phyloP scores from a whole-genome alignment of 2,888 invertebrate genomes.

The Epistrophe grossulariae region DNA sequence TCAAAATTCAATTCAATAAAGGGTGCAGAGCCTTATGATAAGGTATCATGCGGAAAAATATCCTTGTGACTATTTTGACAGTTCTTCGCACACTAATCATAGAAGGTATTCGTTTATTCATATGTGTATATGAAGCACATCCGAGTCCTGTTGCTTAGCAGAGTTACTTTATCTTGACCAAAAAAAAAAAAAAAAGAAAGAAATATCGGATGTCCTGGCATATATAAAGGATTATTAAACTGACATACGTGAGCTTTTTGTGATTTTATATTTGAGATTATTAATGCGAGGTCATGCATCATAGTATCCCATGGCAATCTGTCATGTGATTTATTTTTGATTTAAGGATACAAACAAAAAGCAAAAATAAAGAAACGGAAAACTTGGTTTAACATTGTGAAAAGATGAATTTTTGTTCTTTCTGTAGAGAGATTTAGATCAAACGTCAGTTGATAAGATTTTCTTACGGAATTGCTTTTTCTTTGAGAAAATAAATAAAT shows the following conservation, averaged over 20 bases:
- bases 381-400: constrained; percentile 49
- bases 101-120: constrained; percentile 10
- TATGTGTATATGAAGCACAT: not conserved
- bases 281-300: constrained; percentile 73
- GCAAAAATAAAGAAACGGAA: constrained; percentile 3
- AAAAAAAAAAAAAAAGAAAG: constrained; percentile 45
- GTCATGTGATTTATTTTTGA: constrained; percentile 75
- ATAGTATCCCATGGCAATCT: constrained; percentile 70
- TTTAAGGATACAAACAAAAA: constrained; percentile 26
- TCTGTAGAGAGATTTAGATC: constrained; percentile 67
- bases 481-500: not conserved
- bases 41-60: constrained; percentile 72
- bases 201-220: constrained; percentile 54
- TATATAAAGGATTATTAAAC: constrained; percentile 63
- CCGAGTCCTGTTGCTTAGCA: constrained; percentile 47
- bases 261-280: constrained; percentile 71
- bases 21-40: constrained; percentile 67
- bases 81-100: constrained; percentile 66
- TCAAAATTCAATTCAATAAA: constrained; percentile 66
- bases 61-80: constrained; percentile 72
- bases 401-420: constrained; percentile 20
- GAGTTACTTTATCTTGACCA: constrained; percentile 63
- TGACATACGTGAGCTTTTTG: constrained; percentile 74
- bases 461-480: constrained; percentile 47
- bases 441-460: constrained; percentile 63